Evolutionary conservation across 2,113 vertebrate species (phyloP).

Genomic region (Erpornis zantholeuca): DNA sequence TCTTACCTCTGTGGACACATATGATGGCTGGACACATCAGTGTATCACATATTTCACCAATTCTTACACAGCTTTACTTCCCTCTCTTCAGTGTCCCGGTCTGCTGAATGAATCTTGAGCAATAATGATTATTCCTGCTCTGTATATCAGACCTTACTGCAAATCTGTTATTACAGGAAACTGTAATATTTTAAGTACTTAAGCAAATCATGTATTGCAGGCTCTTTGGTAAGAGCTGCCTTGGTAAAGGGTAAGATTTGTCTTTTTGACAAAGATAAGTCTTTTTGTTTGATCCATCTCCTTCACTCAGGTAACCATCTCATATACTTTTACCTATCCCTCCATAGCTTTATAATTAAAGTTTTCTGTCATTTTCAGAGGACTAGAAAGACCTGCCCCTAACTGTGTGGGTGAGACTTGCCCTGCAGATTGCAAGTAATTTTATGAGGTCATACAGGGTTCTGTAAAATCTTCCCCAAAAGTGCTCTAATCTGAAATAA

Average conservation of each 20-base stretch:
- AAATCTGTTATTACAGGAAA: not conserved
- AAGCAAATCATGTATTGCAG: fast-evolving
- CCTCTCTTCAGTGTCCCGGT: not conserved
- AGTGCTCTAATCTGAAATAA: not conserved
- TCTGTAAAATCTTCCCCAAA: not conserved
- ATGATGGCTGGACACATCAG: fast-evolving
- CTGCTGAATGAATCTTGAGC: not conserved
- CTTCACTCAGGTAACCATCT: not conserved
- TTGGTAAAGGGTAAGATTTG: not conserved
- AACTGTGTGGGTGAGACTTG: not conserved
- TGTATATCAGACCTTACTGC: not conserved
- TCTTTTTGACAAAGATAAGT: no score
- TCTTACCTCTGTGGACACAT: not conserved
- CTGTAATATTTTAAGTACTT: not conserved
- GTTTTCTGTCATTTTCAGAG: not conserved
- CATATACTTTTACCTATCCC: not conserved
- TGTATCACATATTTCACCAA: not conserved
- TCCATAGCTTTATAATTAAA: not conserved
- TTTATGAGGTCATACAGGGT: not conserved
- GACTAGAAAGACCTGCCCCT: not conserved
- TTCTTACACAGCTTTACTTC: not conserved
- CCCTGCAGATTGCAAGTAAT: not conserved
- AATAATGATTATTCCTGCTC: not conserved
- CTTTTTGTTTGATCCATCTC: not conserved
- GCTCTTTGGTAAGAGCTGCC: not conserved